Conservation (phyloP, 2,888 invertebrate genomes). For the Synergus laeviventris region DNA sequence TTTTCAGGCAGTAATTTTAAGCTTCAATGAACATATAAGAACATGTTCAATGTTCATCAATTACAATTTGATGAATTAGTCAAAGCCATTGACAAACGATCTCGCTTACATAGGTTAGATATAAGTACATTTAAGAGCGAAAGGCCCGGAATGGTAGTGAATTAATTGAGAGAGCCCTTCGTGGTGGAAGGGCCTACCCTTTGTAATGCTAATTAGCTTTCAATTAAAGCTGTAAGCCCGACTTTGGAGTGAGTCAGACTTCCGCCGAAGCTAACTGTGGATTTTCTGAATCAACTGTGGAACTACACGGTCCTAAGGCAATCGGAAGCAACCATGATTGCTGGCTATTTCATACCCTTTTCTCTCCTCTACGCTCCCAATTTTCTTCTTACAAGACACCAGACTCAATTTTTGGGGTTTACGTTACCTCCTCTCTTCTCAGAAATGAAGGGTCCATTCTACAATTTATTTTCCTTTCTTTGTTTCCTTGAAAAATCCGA, state of each 20-base stretch:
- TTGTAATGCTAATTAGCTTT: constrained; percentile 71
- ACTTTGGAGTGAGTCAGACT: constrained; percentile 57
- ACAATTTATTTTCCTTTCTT: not conserved
- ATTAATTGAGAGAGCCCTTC: constrained; percentile 58
- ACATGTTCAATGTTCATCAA: constrained; percentile 7
- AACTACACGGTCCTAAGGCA: constrained; percentile 18
- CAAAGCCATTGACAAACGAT: not conserved
- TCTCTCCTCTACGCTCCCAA: not conserved
- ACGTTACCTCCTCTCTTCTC: not conserved
- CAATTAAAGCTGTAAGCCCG: constrained; percentile 64
- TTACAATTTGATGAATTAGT: constrained; percentile 28
- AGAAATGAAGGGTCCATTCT: not conserved
- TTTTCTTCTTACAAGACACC: not conserved
- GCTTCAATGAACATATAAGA: not conserved
- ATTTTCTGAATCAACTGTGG: constrained; percentile 23
- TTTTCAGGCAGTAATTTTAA: too few relatives aligned
- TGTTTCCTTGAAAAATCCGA: not conserved
- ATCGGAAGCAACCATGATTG: constrained; percentile 24
- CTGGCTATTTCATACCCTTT: constrained; percentile 11
- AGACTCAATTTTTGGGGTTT: constrained; percentile 8
- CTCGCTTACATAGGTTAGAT: constrained; percentile 41
- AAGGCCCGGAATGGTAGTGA: constrained; percentile 47
- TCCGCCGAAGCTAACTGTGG: constrained; percentile 44
- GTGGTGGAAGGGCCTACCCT: constrained; percentile 54
- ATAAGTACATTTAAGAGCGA: constrained; percentile 45